These are phyloP conservation scores for Drosophila mojavensis DNA, from an alignment of 1,140 invertebrate species.

Conservation along the genomic window DNA sequence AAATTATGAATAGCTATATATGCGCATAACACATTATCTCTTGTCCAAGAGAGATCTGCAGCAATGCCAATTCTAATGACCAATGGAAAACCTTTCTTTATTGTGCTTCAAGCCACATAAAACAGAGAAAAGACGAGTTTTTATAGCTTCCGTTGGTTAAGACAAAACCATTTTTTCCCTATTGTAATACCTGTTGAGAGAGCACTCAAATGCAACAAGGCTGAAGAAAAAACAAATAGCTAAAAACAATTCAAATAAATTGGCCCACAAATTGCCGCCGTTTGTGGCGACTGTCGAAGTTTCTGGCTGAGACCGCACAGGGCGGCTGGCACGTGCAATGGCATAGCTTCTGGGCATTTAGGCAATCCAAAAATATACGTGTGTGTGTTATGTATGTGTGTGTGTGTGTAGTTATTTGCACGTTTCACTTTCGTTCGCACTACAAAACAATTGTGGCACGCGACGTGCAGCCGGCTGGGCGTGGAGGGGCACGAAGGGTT, in stretches of 20 bases:
- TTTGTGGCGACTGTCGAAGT: constrained; percentile 24
- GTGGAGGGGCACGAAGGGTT: not conserved
- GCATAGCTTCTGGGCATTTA: constrained; percentile 31
- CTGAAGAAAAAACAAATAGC: too few species aligned
- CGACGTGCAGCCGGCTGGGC: constrained; percentile 13
- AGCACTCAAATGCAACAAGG: constrained; percentile 4
- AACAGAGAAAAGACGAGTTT: constrained; percentile 1
- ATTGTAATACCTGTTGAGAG: not conserved
- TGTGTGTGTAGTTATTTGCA: constrained; percentile 63
- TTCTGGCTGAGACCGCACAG: constrained; percentile 20
- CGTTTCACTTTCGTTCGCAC: constrained; percentile 69
- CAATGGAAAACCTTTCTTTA: not conserved
- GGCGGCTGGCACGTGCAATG: constrained; percentile 35
- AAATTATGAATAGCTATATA: too few species aligned
- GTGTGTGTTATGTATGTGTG: constrained; percentile 32
- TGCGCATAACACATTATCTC: too few species aligned
- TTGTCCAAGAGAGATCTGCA: not conserved
- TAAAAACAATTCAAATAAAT: constrained; percentile 23
- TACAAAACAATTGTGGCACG: constrained; percentile 39
- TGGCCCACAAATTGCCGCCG: constrained; percentile 15
- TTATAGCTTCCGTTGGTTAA: constrained; percentile 2
- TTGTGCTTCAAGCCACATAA: not conserved
- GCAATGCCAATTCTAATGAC: not conserved
- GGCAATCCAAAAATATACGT: constrained; percentile 30
- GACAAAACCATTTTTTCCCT: not conserved